Conservation (phyloP, 1,140 invertebrate genomes). For the Temnothorax longispinosus region DNA sequence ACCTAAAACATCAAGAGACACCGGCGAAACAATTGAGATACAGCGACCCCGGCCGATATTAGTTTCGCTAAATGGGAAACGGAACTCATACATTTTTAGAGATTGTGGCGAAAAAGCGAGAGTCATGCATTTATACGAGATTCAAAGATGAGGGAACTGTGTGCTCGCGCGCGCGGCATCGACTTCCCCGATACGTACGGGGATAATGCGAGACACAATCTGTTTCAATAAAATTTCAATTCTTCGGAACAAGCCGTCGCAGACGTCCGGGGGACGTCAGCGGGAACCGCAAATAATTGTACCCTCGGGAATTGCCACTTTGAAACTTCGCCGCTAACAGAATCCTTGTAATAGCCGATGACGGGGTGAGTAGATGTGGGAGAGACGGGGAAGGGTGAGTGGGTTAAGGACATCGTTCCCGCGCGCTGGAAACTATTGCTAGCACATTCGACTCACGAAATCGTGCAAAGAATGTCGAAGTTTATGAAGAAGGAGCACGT, state of each 20-base stretch:
- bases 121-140: neutral
- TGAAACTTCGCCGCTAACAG: slow-evolving; percentile 78
- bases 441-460: slow-evolving; percentile 46
- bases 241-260: slow-evolving; percentile 31
- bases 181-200: neutral
- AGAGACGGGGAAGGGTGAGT: neutral
- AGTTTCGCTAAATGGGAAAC: slow-evolving; percentile 16
- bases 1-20: neutral
- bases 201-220: slow-evolving; percentile 35
- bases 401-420: slow-evolving; percentile 62
- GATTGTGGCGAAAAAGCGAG: neutral
- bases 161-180: neutral
- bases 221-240: slow-evolving; percentile 52
- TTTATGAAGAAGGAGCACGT: slow-evolving; percentile 59
- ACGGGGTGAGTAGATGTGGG: slow-evolving; percentile 40
- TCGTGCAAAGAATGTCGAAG: slow-evolving; percentile 68
- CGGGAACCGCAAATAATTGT: slow-evolving; percentile 76
- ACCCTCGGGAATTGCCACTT: slow-evolving; percentile 76
- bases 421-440: slow-evolving; percentile 56
- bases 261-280: slow-evolving; percentile 31
- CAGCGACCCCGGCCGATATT: neutral
- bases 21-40: slow-evolving; percentile 17
- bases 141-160: neutral
- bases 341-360: slow-evolving; percentile 75
- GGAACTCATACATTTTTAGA: slow-evolving; percentile 39